Conservation (phyloP, 2,888 invertebrate genomes). For the Cephus pygmeus region DNA sequence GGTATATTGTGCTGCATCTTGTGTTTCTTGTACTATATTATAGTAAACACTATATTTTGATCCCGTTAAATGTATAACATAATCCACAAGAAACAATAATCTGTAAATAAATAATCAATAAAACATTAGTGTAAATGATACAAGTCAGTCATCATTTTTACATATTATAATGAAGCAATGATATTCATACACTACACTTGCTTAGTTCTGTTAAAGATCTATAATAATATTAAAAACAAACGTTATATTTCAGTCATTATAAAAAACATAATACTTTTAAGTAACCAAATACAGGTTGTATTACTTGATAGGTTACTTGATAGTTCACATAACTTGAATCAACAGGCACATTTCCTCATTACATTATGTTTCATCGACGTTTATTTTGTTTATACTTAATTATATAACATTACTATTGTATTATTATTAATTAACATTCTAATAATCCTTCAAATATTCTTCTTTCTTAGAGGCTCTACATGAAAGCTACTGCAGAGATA, state of each 20-base stretch:
- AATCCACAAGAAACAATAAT: background rate
- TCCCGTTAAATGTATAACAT: background rate
- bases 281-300: background rate
- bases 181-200: background rate
- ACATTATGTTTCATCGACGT: background rate
- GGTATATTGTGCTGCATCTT: conserved; percentile 30
- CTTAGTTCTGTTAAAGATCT: background rate
- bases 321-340: background rate
- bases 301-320: background rate
- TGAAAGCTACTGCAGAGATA: background rate
- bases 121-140: background rate
- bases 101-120: background rate
- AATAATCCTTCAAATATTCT: background rate
- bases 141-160: background rate
- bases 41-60: background rate
- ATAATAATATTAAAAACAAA: background rate
- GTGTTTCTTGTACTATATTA: background rate
- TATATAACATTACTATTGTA: background rate
- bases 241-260: background rate
- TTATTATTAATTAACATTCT: background rate
- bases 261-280: background rate
- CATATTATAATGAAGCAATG: background rate
- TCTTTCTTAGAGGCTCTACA: background rate
- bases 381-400: background rate
- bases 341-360: background rate